Conservation (phyloP, 2,888 invertebrate genomes). For the Epinotia brunnichana region DNA sequence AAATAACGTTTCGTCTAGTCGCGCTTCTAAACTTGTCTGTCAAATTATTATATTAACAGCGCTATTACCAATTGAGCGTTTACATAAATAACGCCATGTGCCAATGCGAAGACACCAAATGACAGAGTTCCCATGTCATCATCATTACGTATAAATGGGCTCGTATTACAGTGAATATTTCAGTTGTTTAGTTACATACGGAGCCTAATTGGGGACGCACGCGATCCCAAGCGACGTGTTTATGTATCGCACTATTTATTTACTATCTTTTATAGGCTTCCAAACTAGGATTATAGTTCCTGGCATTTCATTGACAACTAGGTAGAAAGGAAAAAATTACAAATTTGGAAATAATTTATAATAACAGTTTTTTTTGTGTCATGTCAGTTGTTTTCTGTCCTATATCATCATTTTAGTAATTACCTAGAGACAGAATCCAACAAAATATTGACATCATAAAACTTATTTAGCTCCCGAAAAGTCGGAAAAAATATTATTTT, state of each 20-base stretch:
- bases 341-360: no score
- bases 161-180: conserved; percentile 76
- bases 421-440: no score
- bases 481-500: no score
- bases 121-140: conserved; percentile 75
- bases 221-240: conserved; percentile 60
- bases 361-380: no score
- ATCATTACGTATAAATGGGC: conserved; percentile 76
- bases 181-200: conserved; percentile 75
- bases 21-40: conserved; percentile 4
- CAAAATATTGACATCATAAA: no score
- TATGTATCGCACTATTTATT: conserved; percentile 42
- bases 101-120: conserved; percentile 52
- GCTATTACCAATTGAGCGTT: conserved; percentile 40
- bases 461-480: no score
- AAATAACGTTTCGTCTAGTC: not conserved
- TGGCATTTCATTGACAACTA: no score
- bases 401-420: no score
- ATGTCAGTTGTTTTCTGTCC: no score
- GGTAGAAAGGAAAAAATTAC: no score
- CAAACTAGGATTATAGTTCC: not conserved
- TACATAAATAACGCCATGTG: conserved; percentile 43
- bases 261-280: not conserved
- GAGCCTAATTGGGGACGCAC: conserved; percentile 58
- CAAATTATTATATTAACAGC: conserved; percentile 23